Evolutionary conservation across 2,888 invertebrate genomes (phyloP), one percentile per base, ranked within the genome.

Genomic region (Cyrtodaria siliqua): DNA sequence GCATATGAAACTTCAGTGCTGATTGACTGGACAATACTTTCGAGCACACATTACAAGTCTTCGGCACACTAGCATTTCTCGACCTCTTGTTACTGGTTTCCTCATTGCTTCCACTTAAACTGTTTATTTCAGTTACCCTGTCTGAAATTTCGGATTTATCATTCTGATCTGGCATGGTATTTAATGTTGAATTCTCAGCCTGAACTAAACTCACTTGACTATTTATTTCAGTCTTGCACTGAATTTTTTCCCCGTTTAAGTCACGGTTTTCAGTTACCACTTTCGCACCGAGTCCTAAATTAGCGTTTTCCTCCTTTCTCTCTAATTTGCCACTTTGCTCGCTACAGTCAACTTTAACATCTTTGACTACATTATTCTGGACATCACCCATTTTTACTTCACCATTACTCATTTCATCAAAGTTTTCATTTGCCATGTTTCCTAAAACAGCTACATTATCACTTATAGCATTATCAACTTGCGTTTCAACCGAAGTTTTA

Each of bases 401-500:
- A 63, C 59, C 62, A 24, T 59, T 71, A 33, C 12, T 12, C 47
- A 71, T 60, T 23, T 62, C 52, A 38, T 52, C 57, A 42, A 64
- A 49, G 55, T 63, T 67, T 68, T 73, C 73, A 62, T 73, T 67
- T n/a, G 73, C 73, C 73, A 73, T 73, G 18, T 55, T 62, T 33
- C 55, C 33, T 16, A 67, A 24, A 27, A 38, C 62, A 14, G 38
- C 23, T 62, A 57, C 18, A 44, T 71, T 71, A 24, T 62, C 67
- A 52, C 40, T 56, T 9, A 67, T 57, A 57, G 52, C 60, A 26
- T 38, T 16, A 61, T 59, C 42, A 18, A 55, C 61, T 20, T 53
- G 20, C 20, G 55, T 57, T 29, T 53, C 69, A 8, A 68, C 64
- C 26, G 72, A 59, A 47, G 42, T 60, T 52, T 71, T 77, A 49